A percentile compares a stretch with the other conserved stretches of the same genome.
phyloP scores from a whole-genome alignment of 2,888 invertebrate genomes.

The Dexiosoma caninum region DNA sequence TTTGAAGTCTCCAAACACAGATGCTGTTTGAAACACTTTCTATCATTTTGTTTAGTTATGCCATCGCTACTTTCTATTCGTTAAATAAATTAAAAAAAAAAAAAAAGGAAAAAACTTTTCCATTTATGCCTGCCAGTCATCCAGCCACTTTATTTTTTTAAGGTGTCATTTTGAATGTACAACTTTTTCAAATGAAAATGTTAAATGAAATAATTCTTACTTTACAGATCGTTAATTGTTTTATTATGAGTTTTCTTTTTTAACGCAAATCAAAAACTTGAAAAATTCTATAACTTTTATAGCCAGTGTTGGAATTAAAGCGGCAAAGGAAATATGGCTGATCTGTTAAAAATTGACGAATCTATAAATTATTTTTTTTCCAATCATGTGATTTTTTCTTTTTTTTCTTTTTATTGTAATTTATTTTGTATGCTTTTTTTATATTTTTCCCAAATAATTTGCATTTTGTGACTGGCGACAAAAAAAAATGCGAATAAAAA shows the following conservation, averaged over 20 bases:
- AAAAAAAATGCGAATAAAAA: conserved; percentile 24
- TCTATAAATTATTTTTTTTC: too few relatives aligned
- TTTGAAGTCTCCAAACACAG: too few relatives aligned
- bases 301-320: not conserved
- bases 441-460: conserved; percentile 42
- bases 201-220: not conserved
- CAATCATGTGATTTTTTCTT: too few relatives aligned
- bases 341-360: too few relatives aligned
- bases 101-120: not conserved
- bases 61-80: not conserved
- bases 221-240: conserved; percentile 47
- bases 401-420: too few relatives aligned
- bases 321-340: not conserved
- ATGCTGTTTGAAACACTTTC: not conserved
- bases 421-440: too few relatives aligned
- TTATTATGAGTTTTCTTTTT: not conserved
- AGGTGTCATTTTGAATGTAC: too few relatives aligned
- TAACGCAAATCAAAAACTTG: not conserved
- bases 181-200: not conserved
- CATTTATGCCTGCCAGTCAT: not conserved
- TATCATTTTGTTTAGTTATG: not conserved
- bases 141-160: not conserved
- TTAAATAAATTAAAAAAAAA: too few relatives aligned
- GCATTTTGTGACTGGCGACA: conserved; percentile 49
- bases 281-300: conserved; percentile 11